Conservation (phyloP, 2,113 vertebrate genomes). For the Cnemophilus loriae region DNA sequence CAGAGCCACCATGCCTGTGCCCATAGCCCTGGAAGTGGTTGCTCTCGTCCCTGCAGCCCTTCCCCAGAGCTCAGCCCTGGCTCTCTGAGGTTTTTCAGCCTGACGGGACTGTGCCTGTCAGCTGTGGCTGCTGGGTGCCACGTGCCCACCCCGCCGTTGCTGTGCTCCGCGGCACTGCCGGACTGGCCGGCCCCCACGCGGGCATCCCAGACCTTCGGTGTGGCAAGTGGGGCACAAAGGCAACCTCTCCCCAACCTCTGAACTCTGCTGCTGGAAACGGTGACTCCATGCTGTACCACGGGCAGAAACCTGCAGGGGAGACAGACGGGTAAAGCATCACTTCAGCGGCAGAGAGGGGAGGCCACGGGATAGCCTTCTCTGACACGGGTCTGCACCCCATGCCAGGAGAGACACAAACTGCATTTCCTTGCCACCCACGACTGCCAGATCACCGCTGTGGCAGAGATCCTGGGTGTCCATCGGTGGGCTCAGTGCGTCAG, state of each 20-base stretch:
- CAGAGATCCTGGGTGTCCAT: neutral
- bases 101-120: rapidly evolving
- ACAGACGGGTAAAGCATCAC: neutral
- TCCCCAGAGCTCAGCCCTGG: neutral
- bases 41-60: neutral
- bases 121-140: neutral
- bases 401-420: neutral
- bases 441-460: rapidly evolving
- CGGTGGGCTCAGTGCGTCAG: neutral
- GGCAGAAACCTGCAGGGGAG: neutral
- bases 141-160: rapidly evolving
- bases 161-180: rapidly evolving
- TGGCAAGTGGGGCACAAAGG: neutral
- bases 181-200: rapidly evolving
- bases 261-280: neutral
- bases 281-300: neutral
- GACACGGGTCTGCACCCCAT: rapidly evolving
- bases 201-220: neutral
- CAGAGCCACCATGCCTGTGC: neutral
- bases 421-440: neutral
- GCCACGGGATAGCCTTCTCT: neutral
- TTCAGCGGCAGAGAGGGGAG: neutral
- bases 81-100: neutral
- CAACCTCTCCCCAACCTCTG: neutral
- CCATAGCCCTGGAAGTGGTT: neutral